Percentiles rank a stretch among this genome's conserved stretches.
These are phyloP conservation scores for Oreochromis mossambicus DNA, from an alignment of 2,797 vertebrate genomes.

Conservation along the genomic window DNA sequence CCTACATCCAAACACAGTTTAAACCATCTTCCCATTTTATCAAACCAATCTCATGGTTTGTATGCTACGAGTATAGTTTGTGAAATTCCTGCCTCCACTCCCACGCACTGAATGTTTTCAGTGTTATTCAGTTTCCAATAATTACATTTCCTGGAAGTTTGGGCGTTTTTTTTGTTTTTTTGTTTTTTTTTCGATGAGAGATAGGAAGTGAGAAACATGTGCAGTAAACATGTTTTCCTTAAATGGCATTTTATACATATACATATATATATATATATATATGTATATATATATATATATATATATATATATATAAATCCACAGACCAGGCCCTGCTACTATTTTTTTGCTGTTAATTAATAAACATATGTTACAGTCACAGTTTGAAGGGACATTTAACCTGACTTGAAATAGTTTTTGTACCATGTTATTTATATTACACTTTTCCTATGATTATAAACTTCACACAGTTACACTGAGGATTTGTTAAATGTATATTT, in stretches of 20 bases:
- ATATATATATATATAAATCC: fast-evolving
- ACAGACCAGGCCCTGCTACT: fast-evolving
- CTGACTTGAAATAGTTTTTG: not conserved
- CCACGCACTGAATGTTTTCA: not conserved
- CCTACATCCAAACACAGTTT: not conserved
- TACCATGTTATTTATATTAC: not conserved
- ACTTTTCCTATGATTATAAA: fast-evolving
- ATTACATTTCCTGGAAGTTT: not conserved
- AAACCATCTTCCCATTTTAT: not conserved
- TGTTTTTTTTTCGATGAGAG: fast-evolving
- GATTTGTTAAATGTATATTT: fast-evolving
- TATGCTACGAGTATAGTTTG: not conserved
- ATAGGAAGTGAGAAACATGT: not conserved
- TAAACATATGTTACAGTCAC: not conserved
- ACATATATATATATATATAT: fast-evolving
- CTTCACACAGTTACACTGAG: fast-evolving
- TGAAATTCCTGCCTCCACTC: fast-evolving
- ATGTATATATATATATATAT: fast-evolving
- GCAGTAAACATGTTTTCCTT: fast-evolving
- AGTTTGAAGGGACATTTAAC: not conserved
- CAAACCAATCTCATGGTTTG: not conserved
- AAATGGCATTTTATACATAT: fast-evolving
- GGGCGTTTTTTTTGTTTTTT: not conserved
- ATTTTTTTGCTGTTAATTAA: not conserved
- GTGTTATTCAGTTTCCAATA: not conserved